Percentiles rank a stretch among this genome's conserved stretches.
These are phyloP conservation scores for Urocynchramus pylzowi DNA, from an alignment of 2,113 vertebrate genomes.

Conservation along the genomic window DNA sequence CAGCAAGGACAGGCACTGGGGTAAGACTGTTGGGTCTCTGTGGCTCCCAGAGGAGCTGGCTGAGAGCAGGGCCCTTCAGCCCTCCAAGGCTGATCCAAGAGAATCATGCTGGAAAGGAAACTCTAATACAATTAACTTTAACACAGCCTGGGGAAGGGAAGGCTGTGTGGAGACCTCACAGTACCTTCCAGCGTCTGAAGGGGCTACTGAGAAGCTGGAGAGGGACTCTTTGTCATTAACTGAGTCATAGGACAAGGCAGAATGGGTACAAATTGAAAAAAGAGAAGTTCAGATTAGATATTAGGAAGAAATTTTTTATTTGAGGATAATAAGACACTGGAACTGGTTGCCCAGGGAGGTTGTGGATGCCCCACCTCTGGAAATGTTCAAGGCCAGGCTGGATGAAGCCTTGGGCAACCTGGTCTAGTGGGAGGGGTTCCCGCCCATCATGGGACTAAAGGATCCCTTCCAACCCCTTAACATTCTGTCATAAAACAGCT, in stretches of 20 bases:
- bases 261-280: not conserved
- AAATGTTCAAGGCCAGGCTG: not conserved
- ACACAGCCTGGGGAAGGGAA: not conserved
- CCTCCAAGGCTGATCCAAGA: not conserved
- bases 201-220: not conserved
- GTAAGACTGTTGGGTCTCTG: rapidly evolving
- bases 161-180: not conserved
- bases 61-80: not conserved
- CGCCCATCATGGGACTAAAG: not conserved
- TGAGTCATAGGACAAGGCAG: not conserved
- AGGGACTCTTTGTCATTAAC: not conserved
- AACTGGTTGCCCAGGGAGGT: not conserved
- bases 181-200: not conserved
- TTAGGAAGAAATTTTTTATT: not conserved
- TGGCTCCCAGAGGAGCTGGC: not conserved
- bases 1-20: not conserved
- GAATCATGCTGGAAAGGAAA: not conserved
- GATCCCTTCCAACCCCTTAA: not conserved
- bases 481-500: not conserved
- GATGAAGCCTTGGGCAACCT: not conserved
- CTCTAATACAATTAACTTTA: no score
- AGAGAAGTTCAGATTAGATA: not conserved
- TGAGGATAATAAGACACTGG: not conserved
- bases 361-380: not conserved
- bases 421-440: not conserved